Percentiles rank a stretch among this genome's conserved stretches.
Evolutionary conservation across 1,140 invertebrate genomes (phyloP).

Genomic region (Tigriopus japonicus): DNA sequence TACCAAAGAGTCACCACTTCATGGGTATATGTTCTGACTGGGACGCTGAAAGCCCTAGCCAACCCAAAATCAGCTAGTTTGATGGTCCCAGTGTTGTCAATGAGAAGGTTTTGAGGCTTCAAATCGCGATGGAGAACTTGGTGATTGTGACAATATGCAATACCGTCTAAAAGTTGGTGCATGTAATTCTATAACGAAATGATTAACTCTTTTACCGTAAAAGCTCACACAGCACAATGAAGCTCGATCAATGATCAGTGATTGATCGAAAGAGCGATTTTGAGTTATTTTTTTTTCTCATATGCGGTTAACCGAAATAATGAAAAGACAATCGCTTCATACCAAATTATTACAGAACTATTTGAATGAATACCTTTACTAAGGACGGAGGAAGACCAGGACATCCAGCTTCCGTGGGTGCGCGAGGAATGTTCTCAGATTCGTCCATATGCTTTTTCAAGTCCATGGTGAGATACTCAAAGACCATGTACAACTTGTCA

Average conservation of each 20-base stretch:
- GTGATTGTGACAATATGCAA: constrained; percentile 77
- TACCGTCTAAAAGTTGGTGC: constrained; percentile 68
- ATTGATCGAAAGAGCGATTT: no score
- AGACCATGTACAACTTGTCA: constrained; percentile 67
- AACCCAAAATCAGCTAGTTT: constrained; percentile 82
- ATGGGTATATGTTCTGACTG: constrained; percentile 66
- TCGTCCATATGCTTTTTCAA: constrained; percentile 59
- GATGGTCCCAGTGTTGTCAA: constrained; percentile 54
- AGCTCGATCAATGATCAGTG: no score
- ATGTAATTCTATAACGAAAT: constrained; percentile 41
- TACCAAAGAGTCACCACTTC: constrained; percentile 96
- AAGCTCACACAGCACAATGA: no score
- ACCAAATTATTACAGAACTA: no score
- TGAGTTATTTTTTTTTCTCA: no score
- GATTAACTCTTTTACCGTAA: neutral
- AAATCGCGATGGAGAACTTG: constrained; percentile 71
- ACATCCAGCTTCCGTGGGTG: constrained; percentile 8
- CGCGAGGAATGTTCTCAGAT: constrained; percentile 22
- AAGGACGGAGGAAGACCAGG: constrained; percentile 29
- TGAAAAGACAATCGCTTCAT: no score
- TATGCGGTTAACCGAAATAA: no score
- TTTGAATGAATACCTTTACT: constrained; percentile 40
- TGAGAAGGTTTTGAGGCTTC: constrained; percentile 75
- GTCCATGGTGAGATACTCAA: constrained; percentile 84
- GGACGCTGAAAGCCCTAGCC: constrained; percentile 59